Conservation (phyloP, 2,888 invertebrate genomes). For the Acrobasis suavella region DNA sequence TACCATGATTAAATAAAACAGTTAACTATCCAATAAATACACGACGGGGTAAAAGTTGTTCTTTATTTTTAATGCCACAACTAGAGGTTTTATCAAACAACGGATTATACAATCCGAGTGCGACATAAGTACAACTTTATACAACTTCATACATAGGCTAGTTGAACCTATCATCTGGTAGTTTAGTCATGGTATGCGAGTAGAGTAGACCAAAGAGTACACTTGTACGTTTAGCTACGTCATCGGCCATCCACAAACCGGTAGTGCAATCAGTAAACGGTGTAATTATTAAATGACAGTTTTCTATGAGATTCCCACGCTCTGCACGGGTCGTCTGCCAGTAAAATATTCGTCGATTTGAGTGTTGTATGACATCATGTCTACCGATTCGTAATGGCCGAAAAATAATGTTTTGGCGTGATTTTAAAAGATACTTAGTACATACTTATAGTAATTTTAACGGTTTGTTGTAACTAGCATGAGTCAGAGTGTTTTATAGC, state of each 20-base stretch:
- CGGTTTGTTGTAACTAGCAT: neutral
- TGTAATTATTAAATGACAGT: conserved; percentile 55
- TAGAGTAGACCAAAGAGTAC: too few relatives aligned
- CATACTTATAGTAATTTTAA: neutral
- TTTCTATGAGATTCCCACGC: conserved; percentile 32
- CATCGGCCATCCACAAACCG: neutral
- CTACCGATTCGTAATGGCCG: too few relatives aligned
- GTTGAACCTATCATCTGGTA: too few relatives aligned
- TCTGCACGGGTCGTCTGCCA: conserved; percentile 1
- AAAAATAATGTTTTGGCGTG: too few relatives aligned
- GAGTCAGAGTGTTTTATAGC: neutral
- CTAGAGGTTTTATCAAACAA: too few relatives aligned
- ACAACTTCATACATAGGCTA: too few relatives aligned
- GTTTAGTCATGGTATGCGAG: neutral
- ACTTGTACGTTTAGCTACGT: neutral
- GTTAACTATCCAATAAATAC: too few relatives aligned
- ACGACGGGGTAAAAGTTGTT: too few relatives aligned
- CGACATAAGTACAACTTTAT: too few relatives aligned
- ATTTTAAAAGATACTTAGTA: neutral
- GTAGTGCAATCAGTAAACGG: conserved; percentile 39
- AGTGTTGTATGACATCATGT: neutral
- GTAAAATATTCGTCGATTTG: conserved; percentile 3
- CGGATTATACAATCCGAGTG: too few relatives aligned
- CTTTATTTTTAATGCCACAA: too few relatives aligned
- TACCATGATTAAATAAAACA: too few relatives aligned